These are phyloP conservation scores for Mystacides longicornis DNA, from an alignment of 2,888 invertebrate species.

Conservation along the genomic window DNA sequence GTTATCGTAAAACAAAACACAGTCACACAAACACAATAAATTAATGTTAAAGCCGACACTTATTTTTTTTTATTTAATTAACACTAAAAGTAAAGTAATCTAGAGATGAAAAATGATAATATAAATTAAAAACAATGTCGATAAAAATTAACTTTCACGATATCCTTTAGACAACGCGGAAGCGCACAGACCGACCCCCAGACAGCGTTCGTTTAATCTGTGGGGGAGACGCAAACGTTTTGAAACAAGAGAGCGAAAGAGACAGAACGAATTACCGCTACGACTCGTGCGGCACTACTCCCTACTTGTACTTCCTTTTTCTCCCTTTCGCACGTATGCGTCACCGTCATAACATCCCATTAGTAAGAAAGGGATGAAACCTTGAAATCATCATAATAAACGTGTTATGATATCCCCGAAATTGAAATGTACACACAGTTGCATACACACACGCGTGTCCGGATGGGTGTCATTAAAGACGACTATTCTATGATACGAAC, in stretches of 20 bases:
- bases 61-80: no score
- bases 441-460: neutral
- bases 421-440: neutral
- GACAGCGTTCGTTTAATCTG: neutral
- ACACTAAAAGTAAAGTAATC: no score
- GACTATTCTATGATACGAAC: no score
- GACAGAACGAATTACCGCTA: no score
- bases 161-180: neutral
- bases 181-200: neutral
- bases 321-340: neutral
- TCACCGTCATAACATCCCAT: neutral
- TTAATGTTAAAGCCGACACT: no score
- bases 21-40: no score
- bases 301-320: neutral
- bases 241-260: neutral
- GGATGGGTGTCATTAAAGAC: neutral
- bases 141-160: no score
- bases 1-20: no score
- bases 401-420: no score
- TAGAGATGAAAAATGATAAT: no score
- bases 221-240: neutral
- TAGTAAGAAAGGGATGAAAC: neutral
- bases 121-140: no score
- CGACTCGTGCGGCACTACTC: neutral
- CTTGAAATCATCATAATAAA: no score